Evolutionary conservation across 2,797 vertebrate species (phyloP).

Genomic region (Cyprinella venusta): DNA sequence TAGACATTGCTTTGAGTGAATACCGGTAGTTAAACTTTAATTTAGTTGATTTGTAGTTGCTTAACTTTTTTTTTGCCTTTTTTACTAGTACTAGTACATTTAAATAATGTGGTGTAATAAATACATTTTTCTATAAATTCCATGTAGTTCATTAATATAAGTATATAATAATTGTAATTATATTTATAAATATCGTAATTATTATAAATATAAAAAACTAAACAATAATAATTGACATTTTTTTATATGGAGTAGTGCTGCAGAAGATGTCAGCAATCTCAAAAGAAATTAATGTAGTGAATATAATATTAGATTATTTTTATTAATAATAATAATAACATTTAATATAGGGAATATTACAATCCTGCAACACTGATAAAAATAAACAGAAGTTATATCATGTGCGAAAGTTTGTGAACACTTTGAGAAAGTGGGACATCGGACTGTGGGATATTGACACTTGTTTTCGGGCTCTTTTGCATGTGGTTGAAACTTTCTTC

Average conservation of each 20-base stretch:
- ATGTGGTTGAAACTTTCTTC: not conserved
- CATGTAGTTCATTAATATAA: not conserved
- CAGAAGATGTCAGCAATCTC: not conserved
- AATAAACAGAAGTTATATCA: not conserved
- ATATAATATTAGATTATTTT: not conserved
- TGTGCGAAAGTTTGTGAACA: constrained; percentile 16
- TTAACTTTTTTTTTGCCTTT: not conserved
- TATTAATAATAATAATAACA: not conserved
- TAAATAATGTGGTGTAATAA: not conserved
- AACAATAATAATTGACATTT: not conserved
- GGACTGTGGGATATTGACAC: not conserved
- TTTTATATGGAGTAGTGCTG: not conserved
- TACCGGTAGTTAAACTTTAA: not conserved
- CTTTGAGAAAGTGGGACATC: not conserved
- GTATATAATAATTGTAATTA: not conserved
- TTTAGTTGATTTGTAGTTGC: not conserved
- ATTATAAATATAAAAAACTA: not conserved
- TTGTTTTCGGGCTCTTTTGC: not conserved
- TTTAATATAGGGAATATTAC: not conserved
- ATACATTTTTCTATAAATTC: not conserved
- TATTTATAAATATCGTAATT: not conserved
- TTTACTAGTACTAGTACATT: not conserved
- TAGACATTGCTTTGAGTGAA: not conserved
- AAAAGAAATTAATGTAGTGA: not conserved
- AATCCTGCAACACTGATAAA: not conserved